phyloP scores from a whole-genome alignment of 2,797 vertebrate species.

The Stomatorhinus walkeri region DNA sequence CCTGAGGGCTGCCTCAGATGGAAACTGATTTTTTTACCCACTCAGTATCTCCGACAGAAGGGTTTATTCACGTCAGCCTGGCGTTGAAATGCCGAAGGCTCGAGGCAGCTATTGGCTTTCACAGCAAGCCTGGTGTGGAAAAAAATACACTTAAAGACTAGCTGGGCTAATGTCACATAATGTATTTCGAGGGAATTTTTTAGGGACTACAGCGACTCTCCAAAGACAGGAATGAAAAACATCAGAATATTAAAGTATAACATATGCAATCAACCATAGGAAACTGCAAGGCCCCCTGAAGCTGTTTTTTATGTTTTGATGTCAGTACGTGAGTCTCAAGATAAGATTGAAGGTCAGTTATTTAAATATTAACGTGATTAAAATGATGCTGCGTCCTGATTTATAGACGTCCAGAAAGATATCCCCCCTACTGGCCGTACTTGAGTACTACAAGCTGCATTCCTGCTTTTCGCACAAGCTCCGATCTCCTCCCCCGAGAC shows the following conservation, averaged over 20 bases:
- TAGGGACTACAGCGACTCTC: not conserved
- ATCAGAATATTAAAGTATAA: not conserved
- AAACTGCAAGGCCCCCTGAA: not conserved
- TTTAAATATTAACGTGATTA: not conserved
- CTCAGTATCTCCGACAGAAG: not conserved
- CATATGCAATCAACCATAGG: not conserved
- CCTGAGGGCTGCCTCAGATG: not conserved
- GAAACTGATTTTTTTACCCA: not conserved
- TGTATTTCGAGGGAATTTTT: not conserved
- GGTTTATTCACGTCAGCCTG: not conserved
- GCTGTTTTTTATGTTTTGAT: not conserved
- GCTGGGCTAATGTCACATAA: not conserved
- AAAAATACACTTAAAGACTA: not conserved
- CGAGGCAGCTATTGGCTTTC: not conserved
- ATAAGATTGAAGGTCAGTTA: not conserved
- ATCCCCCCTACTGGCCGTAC: not conserved
- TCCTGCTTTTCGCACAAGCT: not conserved
- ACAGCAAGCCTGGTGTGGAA: not conserved
- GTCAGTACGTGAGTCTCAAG: not conserved
- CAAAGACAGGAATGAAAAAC: not conserved
- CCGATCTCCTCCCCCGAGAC: not conserved
- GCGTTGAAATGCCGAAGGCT: not conserved
- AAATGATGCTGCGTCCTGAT: not conserved
- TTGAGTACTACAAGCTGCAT: not conserved
- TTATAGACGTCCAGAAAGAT: not conserved